Evolutionary conservation across 2,113 vertebrate species (phyloP).

Genomic region (Xiphophorus maculatus): DNA sequence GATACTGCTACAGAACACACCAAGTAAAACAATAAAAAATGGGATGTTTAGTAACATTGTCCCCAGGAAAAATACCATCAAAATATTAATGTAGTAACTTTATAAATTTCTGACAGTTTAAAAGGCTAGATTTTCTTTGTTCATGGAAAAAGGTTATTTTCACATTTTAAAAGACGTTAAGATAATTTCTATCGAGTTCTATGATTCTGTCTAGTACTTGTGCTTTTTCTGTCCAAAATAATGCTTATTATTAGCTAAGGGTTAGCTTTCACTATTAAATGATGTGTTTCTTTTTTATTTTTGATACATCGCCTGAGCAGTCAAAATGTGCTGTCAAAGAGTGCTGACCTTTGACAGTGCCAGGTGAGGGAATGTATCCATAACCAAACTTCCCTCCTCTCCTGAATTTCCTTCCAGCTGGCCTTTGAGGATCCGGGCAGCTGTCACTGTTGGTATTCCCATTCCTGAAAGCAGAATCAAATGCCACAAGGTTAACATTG

Average conservation of each 20-base stretch:
- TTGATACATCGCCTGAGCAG: neutral
- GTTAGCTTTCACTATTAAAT: neutral
- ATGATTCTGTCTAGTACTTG: neutral
- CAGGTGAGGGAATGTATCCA: conserved; percentile 83
- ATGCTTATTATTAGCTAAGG: neutral
- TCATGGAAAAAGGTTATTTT: neutral
- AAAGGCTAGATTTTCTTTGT: neutral
- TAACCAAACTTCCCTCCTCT: conserved; percentile 80
- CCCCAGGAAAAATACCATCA: neutral
- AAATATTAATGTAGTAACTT: neutral
- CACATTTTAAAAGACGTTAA: neutral
- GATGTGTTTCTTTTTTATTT: neutral
- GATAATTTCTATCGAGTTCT: no score
- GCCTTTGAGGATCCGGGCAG: conserved; percentile 83
- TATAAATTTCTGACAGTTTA: neutral
- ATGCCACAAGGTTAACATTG: conserved; percentile 13
- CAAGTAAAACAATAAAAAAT: neutral
- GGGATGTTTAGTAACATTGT: neutral
- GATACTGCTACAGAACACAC: no score
- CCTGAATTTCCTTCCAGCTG: conserved; percentile 74
- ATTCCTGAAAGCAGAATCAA: conserved; percentile 75
- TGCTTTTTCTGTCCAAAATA: neutral
- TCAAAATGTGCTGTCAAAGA: conserved; percentile 11
- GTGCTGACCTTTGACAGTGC: conserved; percentile 82
- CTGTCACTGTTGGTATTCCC: conserved; percentile 83